Evolutionary conservation across 2,888 invertebrate genomes (phyloP), one percentile per base, ranked within the genome.

Genomic region (Bedellia somnulentella): DNA sequence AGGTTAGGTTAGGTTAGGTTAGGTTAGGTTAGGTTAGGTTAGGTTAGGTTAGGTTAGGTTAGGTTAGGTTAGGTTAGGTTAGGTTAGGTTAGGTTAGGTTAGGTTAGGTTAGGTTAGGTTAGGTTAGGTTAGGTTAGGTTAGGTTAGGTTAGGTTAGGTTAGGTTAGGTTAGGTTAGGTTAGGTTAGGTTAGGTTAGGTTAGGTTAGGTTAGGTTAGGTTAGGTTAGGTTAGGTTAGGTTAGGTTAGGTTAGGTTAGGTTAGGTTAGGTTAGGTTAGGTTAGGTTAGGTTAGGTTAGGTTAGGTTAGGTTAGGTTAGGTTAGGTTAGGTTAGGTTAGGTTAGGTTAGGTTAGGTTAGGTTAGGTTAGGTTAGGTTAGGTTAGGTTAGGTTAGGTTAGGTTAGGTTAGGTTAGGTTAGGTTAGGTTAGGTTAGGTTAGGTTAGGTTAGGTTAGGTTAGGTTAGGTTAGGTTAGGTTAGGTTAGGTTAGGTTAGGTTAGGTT

Each of bases 391-490:
- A 12, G 21, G 24, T 22, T 23, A 28, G 30, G 34, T 34, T 33
- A 34, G 30, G 29, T 32, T 27, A 2, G 26, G 26, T 26, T 26
- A 26, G 26, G 26, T 26, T 24, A 29, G 26, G 13, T 31, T 30
- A 34, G 32, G 31, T 34, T 34, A 37, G 33, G 31, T 30, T 33
- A 33, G 30, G 31, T 31, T 34, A 32, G 31, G 32, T 29, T 33
- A 29, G 29, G 29, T 29, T 29, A 29, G 29, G 29, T 29, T 29
- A 29, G 29, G 29, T 27, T 27, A 27, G 27, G 27, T 27, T 27
- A 27, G 27, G 27, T 27, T 27, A 27, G 27, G 27, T 27, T 27
- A 27, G 27, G 27, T 27, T 27, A 27, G 27, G 29, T 29, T 29
- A 29, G 29, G 29, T 29, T 29, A 29, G 29, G 29, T 29, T 29